Evolutionary conservation across 2,113 vertebrate genomes (phyloP).

Genomic region (Harpagus bidentatus): DNA sequence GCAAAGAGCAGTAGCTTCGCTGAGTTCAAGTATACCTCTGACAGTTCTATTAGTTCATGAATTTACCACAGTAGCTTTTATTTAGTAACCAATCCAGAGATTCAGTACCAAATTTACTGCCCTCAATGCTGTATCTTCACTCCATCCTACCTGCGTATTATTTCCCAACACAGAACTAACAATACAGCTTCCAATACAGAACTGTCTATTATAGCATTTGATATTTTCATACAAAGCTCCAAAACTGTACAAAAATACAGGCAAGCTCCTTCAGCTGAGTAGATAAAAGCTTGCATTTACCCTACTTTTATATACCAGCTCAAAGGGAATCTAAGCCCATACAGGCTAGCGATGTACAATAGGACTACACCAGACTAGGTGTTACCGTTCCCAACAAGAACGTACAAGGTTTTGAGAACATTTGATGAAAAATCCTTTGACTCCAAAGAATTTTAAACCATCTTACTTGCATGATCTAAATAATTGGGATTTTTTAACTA

Average conservation of each 20-base stretch:
- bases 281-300: neutral
- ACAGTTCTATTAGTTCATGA: rapidly evolving
- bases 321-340: neutral
- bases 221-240: neutral
- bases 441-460: neutral
- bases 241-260: neutral
- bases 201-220: rapidly evolving
- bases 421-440: neutral
- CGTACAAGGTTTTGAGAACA: neutral
- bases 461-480: neutral
- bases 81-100: neutral
- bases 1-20: neutral
- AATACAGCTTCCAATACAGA: neutral
- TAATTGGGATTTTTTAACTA: neutral
- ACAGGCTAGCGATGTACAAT: rapidly evolving
- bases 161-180: neutral
- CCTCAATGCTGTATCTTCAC: neutral
- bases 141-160: neutral
- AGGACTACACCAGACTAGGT: rapidly evolving
- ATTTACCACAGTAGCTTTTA: neutral
- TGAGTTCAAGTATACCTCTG: neutral
- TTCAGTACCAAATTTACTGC: too few relatives aligned
- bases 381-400: neutral
- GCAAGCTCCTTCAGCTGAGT: neutral
- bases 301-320: neutral